These are phyloP conservation scores for Zeus faber DNA, from an alignment of 2,113 vertebrate species.

Conservation along the genomic window DNA sequence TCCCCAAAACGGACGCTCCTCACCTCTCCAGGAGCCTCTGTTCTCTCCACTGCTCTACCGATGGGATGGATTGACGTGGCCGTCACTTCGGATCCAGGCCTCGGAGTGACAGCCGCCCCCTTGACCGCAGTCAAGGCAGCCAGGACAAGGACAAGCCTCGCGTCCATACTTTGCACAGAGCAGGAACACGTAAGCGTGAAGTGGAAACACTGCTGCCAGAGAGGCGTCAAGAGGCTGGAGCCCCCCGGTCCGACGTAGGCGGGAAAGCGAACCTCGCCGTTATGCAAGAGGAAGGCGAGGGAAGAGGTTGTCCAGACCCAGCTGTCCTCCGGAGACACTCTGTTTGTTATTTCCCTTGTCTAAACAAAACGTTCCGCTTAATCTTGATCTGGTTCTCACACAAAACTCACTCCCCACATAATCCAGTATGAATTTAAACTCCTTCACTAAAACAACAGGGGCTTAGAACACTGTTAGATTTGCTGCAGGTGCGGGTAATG, in stretches of 20 bases:
- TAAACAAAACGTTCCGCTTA: slow-evolving; percentile 38
- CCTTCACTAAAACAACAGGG: no score
- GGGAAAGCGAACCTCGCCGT: slow-evolving; percentile 33
- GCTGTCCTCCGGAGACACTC: slow-evolving; percentile 22
- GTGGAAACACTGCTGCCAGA: no score
- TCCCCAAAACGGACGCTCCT: slow-evolving; percentile 6
- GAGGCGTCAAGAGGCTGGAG: neutral
- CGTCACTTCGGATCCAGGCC: neutral
- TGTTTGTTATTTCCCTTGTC: slow-evolving; percentile 12
- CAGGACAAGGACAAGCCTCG: slow-evolving; percentile 27
- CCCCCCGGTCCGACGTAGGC: slow-evolving; percentile 17
- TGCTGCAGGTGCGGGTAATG: no score
- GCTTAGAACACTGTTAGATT: no score
- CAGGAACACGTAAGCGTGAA: neutral
- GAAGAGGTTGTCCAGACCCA: slow-evolving; percentile 51
- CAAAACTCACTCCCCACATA: no score
- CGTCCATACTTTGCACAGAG: slow-evolving; percentile 21
- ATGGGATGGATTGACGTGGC: slow-evolving; percentile 24
- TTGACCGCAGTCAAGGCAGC: slow-evolving; percentile 25
- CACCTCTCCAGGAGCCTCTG: slow-evolving; percentile 31
- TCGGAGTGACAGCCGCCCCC: neutral
- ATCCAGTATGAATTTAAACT: no score
- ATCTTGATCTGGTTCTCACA: slow-evolving; percentile 24
- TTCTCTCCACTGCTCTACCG: slow-evolving; percentile 12
- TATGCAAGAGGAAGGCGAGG: slow-evolving; percentile 30